Conservation (phyloP, 2,113 vertebrate species). For the Fulmarus glacialis region DNA sequence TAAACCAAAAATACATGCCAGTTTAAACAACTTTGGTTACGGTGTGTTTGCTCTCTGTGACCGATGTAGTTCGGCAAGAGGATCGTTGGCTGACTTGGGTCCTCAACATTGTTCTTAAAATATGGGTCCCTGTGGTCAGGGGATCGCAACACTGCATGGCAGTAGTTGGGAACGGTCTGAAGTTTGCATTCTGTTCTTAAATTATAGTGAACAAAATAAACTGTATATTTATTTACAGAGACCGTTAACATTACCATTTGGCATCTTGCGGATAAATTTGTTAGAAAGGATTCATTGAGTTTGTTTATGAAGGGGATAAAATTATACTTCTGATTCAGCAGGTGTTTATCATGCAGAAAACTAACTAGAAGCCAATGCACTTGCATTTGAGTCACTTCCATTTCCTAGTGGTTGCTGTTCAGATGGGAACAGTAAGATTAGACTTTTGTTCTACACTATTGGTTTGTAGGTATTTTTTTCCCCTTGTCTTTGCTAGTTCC, state of each 20-base stretch:
- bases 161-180: background rate
- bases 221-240: background rate
- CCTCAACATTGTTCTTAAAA: background rate
- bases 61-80: background rate
- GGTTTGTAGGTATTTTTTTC: background rate
- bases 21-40: background rate
- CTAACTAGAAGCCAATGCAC: background rate
- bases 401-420: background rate
- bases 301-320: background rate
- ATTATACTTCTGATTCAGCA: background rate
- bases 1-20: background rate
- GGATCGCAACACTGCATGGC: accelerated
- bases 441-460: background rate
- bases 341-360: background rate
- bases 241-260: background rate
- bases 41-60: background rate
- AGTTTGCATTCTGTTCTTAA: background rate
- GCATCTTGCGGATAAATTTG: background rate
- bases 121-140: background rate
- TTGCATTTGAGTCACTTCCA: background rate
- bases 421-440: background rate
- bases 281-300: background rate
- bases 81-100: background rate
- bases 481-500: background rate
- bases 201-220: background rate